Evolutionary conservation across 35 echinoderm and acorn worm species (phyloP).

Genomic region (Apostichopus californicus): DNA sequence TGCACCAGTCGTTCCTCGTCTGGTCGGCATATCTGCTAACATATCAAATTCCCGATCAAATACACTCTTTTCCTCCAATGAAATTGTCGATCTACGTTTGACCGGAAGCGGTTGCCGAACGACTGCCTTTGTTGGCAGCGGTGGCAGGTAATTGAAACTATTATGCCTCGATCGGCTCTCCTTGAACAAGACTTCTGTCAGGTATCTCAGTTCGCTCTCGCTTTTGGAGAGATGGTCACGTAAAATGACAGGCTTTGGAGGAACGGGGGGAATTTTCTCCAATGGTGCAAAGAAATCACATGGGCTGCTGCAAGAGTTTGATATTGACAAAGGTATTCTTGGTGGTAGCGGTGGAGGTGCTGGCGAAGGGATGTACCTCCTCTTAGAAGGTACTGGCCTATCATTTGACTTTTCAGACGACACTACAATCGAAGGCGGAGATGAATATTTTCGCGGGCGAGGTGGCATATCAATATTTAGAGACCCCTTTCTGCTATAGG

Average conservation of each 20-base stretch:
- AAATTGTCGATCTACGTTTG: constrained; percentile 32
- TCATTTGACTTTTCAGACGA: neutral
- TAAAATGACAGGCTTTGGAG: constrained; percentile 19
- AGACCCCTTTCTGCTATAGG: neutral
- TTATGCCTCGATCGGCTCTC: constrained; percentile 4
- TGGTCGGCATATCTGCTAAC: neutral
- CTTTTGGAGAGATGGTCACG: neutral
- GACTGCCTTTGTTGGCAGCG: constrained; percentile 14
- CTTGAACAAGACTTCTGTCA: neutral
- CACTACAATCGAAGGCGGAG: neutral
- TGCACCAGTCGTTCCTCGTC: constrained; percentile 50
- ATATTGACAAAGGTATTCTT: neutral
- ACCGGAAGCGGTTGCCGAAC: constrained; percentile 23
- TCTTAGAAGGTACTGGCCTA: constrained; percentile 21
- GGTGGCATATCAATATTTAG: constrained; percentile 23
- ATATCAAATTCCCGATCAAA: constrained; percentile 32
- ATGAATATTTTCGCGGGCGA: constrained; percentile 26
- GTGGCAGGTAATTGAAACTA: constrained; percentile 35
- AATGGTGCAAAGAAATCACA: neutral
- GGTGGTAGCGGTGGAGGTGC: constrained; percentile 29
- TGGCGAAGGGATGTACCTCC: neutral
- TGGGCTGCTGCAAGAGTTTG: neutral
- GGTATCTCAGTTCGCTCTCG: neutral
- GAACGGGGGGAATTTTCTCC: constrained; percentile 5
- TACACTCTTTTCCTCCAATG: constrained; percentile 33